Conservation (phyloP, 1,140 invertebrate species). For the Aphidius gifuensis region DNA sequence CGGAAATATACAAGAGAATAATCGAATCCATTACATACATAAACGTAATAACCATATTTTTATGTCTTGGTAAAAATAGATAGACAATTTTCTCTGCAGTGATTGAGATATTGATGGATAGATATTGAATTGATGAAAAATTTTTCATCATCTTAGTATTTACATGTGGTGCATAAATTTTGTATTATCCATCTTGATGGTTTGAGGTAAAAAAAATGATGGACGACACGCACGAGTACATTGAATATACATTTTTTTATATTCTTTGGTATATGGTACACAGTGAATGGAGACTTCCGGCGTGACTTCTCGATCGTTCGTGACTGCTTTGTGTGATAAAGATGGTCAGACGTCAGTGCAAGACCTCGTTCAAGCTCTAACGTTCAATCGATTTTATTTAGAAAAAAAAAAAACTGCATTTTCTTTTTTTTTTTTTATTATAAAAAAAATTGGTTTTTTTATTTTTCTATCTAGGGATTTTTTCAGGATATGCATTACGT, state of each 20-base stretch:
- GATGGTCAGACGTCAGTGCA: constrained; percentile 1
- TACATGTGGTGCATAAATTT: no score
- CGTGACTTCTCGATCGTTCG: constrained; percentile 21
- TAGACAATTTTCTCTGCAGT: no score
- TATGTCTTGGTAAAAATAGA: no score
- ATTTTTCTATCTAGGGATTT: not conserved
- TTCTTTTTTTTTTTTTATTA: not conserved
- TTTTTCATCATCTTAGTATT: no score
- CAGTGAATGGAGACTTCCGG: constrained; percentile 26
- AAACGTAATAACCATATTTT: no score
- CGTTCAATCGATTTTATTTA: not conserved
- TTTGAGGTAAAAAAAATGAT: not conserved
- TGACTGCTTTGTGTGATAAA: constrained; percentile 29
- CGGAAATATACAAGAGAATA: constrained; percentile 10
- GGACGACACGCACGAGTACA: constrained; percentile 21
- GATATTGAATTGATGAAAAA: no score
- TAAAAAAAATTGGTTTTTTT: no score
- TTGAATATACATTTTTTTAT: constrained; percentile 9
- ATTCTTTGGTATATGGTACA: no score
- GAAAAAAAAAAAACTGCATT: constrained; percentile 7
- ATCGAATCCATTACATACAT: not conserved
- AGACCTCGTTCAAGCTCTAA: not conserved
- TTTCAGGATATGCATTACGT: constrained; percentile 2
- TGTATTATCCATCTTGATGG: no score
- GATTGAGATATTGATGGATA: no score